Conservation (phyloP, 1,140 invertebrate species). For the Drosophila nigromelanica region DNA sequence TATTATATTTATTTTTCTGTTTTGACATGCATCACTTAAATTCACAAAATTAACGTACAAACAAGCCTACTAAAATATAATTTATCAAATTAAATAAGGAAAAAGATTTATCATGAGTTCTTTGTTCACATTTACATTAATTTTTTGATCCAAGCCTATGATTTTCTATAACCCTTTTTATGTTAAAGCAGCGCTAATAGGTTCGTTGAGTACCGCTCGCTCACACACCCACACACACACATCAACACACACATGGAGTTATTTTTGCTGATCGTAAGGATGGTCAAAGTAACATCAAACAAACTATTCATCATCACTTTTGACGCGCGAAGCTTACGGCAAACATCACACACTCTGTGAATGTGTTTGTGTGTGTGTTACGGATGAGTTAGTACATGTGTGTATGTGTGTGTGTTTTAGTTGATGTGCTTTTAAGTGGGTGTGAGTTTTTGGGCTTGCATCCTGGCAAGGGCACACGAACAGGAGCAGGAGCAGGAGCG, state of each 20-base stretch:
- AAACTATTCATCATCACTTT: slow-evolving; percentile 81
- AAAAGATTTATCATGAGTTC: no score
- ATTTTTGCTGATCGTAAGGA: slow-evolving; percentile 78
- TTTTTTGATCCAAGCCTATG: not conserved
- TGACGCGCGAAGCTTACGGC: slow-evolving; percentile 67
- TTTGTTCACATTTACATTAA: no score
- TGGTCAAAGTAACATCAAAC: slow-evolving; percentile 82
- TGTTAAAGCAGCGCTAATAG: slow-evolving; percentile 1
- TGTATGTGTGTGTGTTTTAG: slow-evolving; percentile 24
- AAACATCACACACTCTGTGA: slow-evolving; percentile 58
- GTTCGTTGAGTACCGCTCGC: not conserved
- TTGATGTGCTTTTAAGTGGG: slow-evolving; percentile 73
- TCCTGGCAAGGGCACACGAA: slow-evolving; percentile 14
- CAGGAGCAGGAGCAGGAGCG: slow-evolving; percentile 14
- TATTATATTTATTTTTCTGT: not conserved
- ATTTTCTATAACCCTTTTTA: not conserved
- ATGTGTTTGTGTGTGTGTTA: not conserved
- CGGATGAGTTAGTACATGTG: slow-evolving; percentile 9
- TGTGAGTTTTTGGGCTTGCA: slow-evolving; percentile 26
- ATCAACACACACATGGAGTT: slow-evolving; percentile 17
- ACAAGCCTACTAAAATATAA: no score
- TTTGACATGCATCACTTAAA: not conserved
- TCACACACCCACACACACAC: slow-evolving; percentile 4
- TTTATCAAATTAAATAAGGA: no score
- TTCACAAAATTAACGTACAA: no score